A percentile compares a stretch with the other conserved stretches of the same genome.
These are phyloP conservation scores for Hippocampus barbouri DNA, from an alignment of 2,113 vertebrate species.

Conservation along the genomic window DNA sequence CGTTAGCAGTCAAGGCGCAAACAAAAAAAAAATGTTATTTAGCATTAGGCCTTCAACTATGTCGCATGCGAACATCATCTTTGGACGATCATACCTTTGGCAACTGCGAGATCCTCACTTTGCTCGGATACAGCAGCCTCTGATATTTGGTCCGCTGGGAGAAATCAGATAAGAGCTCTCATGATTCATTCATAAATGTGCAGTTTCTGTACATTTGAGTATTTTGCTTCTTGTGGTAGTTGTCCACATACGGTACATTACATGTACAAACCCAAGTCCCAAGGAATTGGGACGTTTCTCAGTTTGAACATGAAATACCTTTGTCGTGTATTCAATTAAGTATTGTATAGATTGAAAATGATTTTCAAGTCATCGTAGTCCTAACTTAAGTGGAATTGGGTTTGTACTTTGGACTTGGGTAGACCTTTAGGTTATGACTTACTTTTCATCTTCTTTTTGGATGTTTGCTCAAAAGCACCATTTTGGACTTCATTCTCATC, in stretches of 20 bases:
- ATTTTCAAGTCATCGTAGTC: no score
- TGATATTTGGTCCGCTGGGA: conserved; percentile 30
- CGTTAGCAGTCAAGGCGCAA: no score
- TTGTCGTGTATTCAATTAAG: no score
- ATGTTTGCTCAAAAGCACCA: neutral
- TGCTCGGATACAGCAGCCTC: conserved; percentile 33
- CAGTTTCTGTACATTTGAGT: neutral
- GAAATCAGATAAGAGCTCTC: neutral
- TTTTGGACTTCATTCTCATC: conserved; percentile 20
- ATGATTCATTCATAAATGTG: neutral
- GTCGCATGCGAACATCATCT: no score
- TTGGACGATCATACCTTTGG: conserved; percentile 51
- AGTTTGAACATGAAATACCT: no score
- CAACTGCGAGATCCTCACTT: conserved; percentile 34
- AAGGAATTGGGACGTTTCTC: no score
- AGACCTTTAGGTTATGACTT: conserved; percentile 30
- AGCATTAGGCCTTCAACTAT: no score
- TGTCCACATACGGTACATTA: neutral
- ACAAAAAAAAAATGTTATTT: no score
- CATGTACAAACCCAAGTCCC: no score
- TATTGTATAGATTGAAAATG: no score
- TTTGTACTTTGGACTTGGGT: neutral
- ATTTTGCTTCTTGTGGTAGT: neutral
- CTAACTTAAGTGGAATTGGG: no score
- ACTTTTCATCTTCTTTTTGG: conserved; percentile 56